These are phyloP conservation scores for Balaenoptera acutorostrata DNA, from an alignment of 2,113 vertebrate genomes.

Conservation along the genomic window DNA sequence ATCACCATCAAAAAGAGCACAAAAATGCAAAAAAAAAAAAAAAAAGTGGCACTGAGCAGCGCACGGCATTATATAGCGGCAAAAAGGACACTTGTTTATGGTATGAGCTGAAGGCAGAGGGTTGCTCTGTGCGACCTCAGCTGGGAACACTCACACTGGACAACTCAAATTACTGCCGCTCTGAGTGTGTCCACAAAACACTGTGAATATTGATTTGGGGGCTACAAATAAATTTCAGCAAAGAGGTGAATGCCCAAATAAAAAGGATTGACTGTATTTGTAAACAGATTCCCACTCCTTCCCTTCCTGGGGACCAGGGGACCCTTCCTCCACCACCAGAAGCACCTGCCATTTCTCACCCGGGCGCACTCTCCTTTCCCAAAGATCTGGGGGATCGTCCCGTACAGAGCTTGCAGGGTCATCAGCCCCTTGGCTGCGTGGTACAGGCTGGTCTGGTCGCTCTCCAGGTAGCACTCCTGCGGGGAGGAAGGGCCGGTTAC, in stretches of 20 bases:
- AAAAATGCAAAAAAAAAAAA: background rate
- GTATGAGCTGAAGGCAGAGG: background rate
- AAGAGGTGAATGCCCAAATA: background rate
- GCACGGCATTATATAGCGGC: accelerated
- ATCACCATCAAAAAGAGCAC: background rate
- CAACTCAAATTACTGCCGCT: background rate
- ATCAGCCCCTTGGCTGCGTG: constrained; percentile 97
- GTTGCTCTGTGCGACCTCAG: background rate
- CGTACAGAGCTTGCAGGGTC: constrained; percentile 95
- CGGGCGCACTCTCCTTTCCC: constrained; percentile 97
- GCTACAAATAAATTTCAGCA: too few species aligned
- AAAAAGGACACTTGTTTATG: background rate
- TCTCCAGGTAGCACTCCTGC: constrained; percentile 97
- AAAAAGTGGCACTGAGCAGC: background rate
- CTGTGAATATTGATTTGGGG: accelerated
- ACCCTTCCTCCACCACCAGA: background rate
- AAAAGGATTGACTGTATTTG: background rate
- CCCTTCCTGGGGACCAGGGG: background rate
- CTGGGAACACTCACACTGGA: background rate
- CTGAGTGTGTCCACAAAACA: too few species aligned
- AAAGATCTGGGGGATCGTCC: constrained; percentile 97
- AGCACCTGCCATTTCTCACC: constrained; percentile 79
- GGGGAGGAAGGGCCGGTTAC: background rate
- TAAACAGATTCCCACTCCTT: background rate
- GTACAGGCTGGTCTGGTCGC: constrained; percentile 96